Evolutionary conservation across 1,140 invertebrate species (phyloP).

Genomic region (Tyrophagus putrescentiae): DNA sequence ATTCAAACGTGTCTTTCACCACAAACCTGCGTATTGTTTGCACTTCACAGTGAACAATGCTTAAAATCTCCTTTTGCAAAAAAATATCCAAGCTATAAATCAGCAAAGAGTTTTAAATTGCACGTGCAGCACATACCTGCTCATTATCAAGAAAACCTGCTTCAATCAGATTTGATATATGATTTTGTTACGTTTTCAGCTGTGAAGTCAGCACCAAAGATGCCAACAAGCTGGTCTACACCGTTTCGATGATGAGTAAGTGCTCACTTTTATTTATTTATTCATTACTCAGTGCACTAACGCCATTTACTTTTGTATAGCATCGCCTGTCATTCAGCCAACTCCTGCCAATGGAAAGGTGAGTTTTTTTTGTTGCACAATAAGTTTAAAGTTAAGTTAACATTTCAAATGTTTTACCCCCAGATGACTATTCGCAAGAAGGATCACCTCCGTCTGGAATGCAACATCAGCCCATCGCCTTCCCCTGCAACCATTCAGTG

Average conservation of each 20-base stretch:
- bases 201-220: constrained; percentile 10
- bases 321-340: constrained; percentile 5
- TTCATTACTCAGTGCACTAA: background rate
- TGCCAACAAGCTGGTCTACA: background rate
- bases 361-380: no score
- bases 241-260: constrained; percentile 4
- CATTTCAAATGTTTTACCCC: background rate
- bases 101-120: no score
- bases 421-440: background rate
- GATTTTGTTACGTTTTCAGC: background rate
- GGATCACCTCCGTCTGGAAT: background rate
- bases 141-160: no score
- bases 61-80: no score
- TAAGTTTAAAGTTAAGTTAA: background rate
- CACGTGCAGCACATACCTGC: no score
- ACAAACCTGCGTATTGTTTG: no score
- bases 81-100: no score
- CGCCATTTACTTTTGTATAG: constrained; percentile 1
- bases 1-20: no score
- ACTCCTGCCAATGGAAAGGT: background rate
- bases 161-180: no score
- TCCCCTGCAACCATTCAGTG: constrained; percentile 3
- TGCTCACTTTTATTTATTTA: background rate
- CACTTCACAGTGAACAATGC: no score
- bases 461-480: background rate